phyloP scores from a whole-genome alignment of 2,888 invertebrate genomes.

The Clitarchus hookeri region DNA sequence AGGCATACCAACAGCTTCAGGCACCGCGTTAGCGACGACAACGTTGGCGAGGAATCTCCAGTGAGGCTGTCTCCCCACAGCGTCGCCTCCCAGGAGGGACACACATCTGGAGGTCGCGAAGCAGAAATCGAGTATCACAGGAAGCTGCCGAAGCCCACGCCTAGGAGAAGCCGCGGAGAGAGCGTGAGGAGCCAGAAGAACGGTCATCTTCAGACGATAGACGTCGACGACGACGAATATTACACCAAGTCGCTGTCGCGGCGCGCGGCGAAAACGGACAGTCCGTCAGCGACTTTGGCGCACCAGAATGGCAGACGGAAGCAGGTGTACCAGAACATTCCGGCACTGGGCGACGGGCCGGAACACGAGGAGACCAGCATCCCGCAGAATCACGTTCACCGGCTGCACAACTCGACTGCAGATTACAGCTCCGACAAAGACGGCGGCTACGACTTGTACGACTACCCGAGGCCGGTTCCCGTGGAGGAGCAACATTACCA shows the following conservation, averaged over 20 bases:
- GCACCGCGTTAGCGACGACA: not conserved
- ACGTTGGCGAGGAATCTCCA: not conserved
- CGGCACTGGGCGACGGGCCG: not conserved
- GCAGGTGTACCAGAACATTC: conserved; percentile 5
- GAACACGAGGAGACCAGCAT: not conserved
- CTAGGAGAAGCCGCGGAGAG: conserved; percentile 24
- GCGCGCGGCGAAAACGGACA: not conserved
- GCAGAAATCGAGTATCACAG: conserved; percentile 23
- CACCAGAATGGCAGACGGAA: not conserved
- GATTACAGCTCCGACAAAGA: not conserved
- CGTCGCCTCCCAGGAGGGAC: too few relatives aligned
- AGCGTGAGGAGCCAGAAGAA: not conserved
- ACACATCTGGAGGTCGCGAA: not conserved
- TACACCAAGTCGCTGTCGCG: not conserved
- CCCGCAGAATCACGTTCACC: too few relatives aligned
- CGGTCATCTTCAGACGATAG: not conserved
- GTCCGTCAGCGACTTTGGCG: not conserved
- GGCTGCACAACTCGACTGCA: not conserved
- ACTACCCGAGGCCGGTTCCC: not conserved
- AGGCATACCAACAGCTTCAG: conserved; percentile 22
- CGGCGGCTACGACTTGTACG: conserved; percentile 4
- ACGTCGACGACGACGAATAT: not conserved
- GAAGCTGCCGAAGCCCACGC: conserved; percentile 30
- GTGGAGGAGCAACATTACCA: not conserved
- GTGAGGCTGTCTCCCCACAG: not conserved